These are phyloP conservation scores for Copidosoma aretas DNA, from an alignment of 2,888 invertebrate genomes.

Conservation along the genomic window DNA sequence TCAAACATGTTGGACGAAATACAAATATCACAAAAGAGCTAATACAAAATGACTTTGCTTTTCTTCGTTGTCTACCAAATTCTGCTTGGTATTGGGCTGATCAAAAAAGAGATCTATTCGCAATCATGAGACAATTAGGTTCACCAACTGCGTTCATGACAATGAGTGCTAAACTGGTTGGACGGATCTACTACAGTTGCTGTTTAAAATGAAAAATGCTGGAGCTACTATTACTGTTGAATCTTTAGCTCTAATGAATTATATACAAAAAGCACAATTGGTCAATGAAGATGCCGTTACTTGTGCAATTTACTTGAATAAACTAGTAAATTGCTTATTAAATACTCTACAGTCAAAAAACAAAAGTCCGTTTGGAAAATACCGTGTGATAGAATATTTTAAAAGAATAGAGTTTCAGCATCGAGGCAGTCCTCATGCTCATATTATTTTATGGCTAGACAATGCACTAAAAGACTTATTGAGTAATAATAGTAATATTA, in stretches of 20 bases:
- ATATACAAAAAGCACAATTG: constrained; percentile 37
- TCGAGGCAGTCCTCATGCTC: constrained; percentile 54
- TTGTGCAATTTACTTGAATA: constrained; percentile 49
- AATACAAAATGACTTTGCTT: constrained; percentile 54
- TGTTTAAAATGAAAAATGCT: constrained; percentile 22
- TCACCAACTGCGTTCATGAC: no score
- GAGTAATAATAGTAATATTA: constrained; percentile 39
- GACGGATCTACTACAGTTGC: constrained; percentile 11
- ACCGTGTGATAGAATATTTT: constrained; percentile 53
- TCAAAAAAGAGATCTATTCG: constrained; percentile 58
- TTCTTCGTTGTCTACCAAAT: no score
- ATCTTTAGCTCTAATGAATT: constrained; percentile 31
- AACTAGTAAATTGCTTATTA: constrained; percentile 38
- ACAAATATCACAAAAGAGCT: constrained; percentile 50
- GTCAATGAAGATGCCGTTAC: constrained; percentile 45
- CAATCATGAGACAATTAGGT: constrained; percentile 59
- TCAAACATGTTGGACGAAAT: constrained; percentile 49
- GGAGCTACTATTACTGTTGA: constrained; percentile 14
- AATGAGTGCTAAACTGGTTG: no score
- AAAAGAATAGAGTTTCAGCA: constrained; percentile 58
- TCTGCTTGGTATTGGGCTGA: no score
- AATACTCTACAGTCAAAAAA: constrained; percentile 30
- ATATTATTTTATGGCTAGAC: constrained; percentile 59
- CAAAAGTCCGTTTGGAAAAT: constrained; percentile 57
- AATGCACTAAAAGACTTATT: constrained; percentile 50